Conservation (phyloP, 2,113 vertebrate genomes). For the Phalacrocorax carbo region DNA sequence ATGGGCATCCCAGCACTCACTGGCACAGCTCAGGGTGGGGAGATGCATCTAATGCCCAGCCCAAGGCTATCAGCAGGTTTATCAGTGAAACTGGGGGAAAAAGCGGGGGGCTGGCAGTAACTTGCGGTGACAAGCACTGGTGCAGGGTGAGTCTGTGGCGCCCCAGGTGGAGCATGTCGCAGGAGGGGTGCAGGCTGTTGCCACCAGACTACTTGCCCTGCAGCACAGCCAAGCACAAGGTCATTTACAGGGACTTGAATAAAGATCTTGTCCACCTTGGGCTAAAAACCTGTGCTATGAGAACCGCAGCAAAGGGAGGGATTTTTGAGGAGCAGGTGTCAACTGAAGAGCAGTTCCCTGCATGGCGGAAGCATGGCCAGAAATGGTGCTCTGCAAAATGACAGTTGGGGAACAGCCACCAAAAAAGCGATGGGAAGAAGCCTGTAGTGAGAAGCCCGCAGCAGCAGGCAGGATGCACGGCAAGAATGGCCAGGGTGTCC, state of each 20-base stretch:
- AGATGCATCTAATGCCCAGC: not conserved
- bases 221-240: fast-evolving
- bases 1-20: fast-evolving
- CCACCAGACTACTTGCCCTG: too few species aligned
- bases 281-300: not conserved
- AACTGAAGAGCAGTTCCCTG: not conserved
- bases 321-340: not conserved
- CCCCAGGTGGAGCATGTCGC: fast-evolving
- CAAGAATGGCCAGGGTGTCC: not conserved
- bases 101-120: not conserved
- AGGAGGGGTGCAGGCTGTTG: not conserved
- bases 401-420: not conserved
- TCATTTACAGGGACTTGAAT: not conserved
- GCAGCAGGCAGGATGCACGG: fast-evolving
- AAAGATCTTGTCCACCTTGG: not conserved
- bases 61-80: not conserved
- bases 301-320: not conserved
- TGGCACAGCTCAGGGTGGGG: not conserved
- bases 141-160: not conserved
- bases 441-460: fast-evolving
- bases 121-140: fast-evolving
- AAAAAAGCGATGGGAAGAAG: not conserved
- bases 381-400: not conserved
- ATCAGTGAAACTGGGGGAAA: not conserved
- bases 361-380: not conserved